Conservation (phyloP, 2,797 vertebrate species). For the Molossus alvarezi region DNA sequence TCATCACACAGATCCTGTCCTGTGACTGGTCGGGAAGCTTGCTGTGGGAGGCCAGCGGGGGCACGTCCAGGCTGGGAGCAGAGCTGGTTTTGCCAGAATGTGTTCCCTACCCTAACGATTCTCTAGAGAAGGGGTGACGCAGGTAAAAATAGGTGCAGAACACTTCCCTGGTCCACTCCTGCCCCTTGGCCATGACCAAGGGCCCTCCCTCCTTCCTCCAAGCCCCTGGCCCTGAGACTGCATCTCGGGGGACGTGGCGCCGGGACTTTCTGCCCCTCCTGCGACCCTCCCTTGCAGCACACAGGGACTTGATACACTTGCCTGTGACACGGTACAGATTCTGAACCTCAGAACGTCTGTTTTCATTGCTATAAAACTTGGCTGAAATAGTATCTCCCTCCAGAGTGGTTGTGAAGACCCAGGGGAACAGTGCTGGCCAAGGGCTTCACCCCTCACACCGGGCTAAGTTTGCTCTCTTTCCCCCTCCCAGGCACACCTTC, state of each 20-base stretch:
- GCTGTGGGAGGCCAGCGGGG: not conserved
- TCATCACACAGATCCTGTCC: not conserved
- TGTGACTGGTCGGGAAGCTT: not conserved
- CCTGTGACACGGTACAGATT: not conserved
- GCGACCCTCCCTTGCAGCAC: too few relatives aligned
- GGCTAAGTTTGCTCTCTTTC: conserved; percentile 70
- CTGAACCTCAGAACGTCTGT: not conserved
- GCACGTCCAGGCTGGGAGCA: not conserved
- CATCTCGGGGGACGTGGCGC: not conserved
- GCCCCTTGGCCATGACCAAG: not conserved
- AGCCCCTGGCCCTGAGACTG: not conserved
- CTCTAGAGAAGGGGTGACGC: not conserved
- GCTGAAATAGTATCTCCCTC: accelerated
- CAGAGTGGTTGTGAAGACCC: not conserved
- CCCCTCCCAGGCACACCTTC: conserved; percentile 94
- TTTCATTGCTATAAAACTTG: not conserved
- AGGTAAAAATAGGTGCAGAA: not conserved
- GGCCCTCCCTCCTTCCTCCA: not conserved
- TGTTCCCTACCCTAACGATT: not conserved
- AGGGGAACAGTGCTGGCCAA: not conserved
- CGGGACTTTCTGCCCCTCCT: not conserved
- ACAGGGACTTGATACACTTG: not conserved
- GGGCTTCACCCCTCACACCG: accelerated
- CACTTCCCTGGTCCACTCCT: not conserved
- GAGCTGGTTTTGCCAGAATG: not conserved